phyloP scores from a whole-genome alignment of 2,888 invertebrate species.

The Diaphora mendica region DNA sequence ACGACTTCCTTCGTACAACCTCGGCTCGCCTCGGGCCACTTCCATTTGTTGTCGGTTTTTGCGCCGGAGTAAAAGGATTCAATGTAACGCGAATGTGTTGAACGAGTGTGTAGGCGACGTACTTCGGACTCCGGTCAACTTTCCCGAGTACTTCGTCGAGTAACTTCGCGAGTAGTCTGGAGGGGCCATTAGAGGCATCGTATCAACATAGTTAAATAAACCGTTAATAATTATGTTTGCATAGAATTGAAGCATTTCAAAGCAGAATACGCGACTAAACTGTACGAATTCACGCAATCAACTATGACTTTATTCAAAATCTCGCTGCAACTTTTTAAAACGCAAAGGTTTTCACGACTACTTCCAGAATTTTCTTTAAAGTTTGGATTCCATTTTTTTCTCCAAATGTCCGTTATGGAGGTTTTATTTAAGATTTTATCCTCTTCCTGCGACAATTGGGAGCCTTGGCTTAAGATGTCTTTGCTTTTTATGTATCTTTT shows the following conservation, averaged over 20 bases:
- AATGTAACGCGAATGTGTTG: too few relatives aligned
- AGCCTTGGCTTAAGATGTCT: constrained; percentile 41
- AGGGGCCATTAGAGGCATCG: too few relatives aligned
- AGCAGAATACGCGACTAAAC: constrained; percentile 71
- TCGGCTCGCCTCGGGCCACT: too few relatives aligned
- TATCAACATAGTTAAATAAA: too few relatives aligned
- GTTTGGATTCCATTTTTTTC: constrained; percentile 72
- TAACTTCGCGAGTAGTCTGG: too few relatives aligned
- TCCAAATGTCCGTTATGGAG: constrained; percentile 73
- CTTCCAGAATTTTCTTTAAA: constrained; percentile 50
- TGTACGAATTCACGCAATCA: constrained; percentile 69
- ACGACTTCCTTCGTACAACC: too few relatives aligned
- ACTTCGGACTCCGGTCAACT: too few relatives aligned
- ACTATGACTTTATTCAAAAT: constrained; percentile 74
- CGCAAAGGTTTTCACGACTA: constrained; percentile 57
- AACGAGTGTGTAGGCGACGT: too few relatives aligned
- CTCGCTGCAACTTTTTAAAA: constrained; percentile 61
- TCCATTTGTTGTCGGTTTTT: too few relatives aligned
- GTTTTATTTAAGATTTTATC: constrained; percentile 61
- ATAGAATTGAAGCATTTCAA: constrained; percentile 77
- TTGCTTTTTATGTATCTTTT: constrained; percentile 56
- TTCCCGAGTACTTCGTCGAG: too few relatives aligned
- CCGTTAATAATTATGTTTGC: constrained; percentile 55
- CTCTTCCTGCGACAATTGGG: constrained; percentile 58
- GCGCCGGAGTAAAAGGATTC: too few relatives aligned